Conservation (phyloP, 2,888 invertebrate species). For the Tanypteryx hageni region DNA sequence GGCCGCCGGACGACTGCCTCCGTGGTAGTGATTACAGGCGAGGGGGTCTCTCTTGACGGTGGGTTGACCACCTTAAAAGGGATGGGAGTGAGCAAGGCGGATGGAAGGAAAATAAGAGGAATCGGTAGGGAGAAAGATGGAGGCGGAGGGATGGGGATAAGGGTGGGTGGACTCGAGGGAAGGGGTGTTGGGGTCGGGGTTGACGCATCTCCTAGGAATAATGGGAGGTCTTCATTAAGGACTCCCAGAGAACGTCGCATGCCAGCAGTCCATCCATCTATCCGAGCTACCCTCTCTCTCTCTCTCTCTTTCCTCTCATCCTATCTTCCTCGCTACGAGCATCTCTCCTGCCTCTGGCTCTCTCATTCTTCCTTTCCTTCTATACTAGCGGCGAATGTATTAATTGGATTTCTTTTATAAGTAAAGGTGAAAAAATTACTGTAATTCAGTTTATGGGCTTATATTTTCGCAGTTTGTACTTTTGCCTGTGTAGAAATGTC, state of each 20-base stretch:
- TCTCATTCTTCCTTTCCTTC: not conserved
- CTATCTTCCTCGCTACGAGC: not conserved
- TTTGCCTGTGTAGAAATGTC: too few relatives aligned
- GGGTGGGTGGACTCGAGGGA: not conserved
- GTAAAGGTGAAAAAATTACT: too few relatives aligned
- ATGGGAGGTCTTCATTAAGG: constrained; percentile 57
- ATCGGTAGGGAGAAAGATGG: too few relatives aligned
- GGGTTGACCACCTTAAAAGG: too few relatives aligned
- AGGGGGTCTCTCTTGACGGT: too few relatives aligned
- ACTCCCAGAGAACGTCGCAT: constrained; percentile 20
- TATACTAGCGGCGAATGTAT: not conserved
- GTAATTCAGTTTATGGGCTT: too few relatives aligned
- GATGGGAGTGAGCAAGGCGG: too few relatives aligned
- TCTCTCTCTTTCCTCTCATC: not conserved
- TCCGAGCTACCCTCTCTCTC: not conserved
- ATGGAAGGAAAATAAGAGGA: too few relatives aligned
- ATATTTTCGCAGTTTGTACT: too few relatives aligned
- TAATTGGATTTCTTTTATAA: not conserved
- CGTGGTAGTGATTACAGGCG: constrained; percentile 8
- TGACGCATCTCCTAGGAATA: constrained; percentile 39
- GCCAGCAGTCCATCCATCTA: constrained; percentile 40
- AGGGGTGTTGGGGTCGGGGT: not conserved
- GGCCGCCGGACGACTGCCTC: not conserved
- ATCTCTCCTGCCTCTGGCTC: not conserved
- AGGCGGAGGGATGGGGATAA: not conserved